phyloP scores from a whole-genome alignment of 2,113 vertebrate genomes.

The Myotis yumanensis region DNA sequence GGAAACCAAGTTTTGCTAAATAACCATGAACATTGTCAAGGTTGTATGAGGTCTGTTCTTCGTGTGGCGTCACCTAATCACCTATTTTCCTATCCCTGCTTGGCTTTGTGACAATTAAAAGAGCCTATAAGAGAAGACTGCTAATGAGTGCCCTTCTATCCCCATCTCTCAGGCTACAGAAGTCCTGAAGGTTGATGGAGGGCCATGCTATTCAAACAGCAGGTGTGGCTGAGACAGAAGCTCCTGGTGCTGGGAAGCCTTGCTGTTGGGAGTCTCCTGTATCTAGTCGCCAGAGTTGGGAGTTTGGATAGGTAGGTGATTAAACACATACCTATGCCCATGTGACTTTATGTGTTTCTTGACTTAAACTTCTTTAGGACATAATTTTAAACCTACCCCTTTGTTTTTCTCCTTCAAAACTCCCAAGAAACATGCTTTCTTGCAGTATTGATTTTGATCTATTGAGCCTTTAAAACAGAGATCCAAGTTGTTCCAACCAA shows the following conservation, averaged over 20 bases:
- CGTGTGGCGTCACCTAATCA: conserved; percentile 73
- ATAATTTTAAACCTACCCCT: background rate
- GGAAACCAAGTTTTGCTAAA: conserved; percentile 58
- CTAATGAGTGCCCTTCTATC: conserved; percentile 83
- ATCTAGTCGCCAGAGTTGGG: conserved; percentile 96
- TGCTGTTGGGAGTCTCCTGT: conserved; percentile 94
- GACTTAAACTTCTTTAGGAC: background rate
- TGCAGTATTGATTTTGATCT: conserved; percentile 71
- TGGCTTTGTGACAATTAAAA: conserved; percentile 81
- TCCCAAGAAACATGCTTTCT: conserved; percentile 40
- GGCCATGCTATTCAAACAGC: conserved; percentile 99
- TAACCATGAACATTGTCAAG: conserved; percentile 1
- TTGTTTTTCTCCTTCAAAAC: background rate
- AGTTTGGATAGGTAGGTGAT: conserved; percentile 95
- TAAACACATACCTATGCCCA: background rate
- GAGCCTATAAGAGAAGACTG: conserved; percentile 58
- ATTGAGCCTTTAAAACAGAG: conserved; percentile 60
- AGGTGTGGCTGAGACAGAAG: conserved; percentile 98
- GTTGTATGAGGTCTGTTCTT: background rate
- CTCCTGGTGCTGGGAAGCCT: conserved; percentile 96
- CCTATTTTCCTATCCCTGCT: conserved; percentile 75
- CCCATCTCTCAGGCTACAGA: conserved; percentile 89
- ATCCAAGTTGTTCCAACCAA: conserved; percentile 41
- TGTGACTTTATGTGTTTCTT: background rate
- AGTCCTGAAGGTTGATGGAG: conserved; percentile 99